Percentiles rank a stretch among this genome's conserved stretches.
phyloP scores from a whole-genome alignment of 2,797 vertebrate species.

The Dromococcyx pavoninus region DNA sequence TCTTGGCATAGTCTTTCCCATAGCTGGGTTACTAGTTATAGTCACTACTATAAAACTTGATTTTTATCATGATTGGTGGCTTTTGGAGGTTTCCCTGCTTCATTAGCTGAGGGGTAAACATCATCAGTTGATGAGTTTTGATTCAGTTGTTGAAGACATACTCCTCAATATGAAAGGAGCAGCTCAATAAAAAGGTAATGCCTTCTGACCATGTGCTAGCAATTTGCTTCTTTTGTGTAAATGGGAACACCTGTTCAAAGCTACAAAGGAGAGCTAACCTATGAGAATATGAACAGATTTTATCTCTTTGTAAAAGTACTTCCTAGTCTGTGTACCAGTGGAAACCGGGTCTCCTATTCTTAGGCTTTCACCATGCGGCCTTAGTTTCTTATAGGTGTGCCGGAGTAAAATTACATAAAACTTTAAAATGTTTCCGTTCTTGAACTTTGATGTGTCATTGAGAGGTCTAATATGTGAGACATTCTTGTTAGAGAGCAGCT shows the following conservation, averaged over 20 bases:
- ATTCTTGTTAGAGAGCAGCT: not conserved
- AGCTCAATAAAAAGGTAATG: not conserved
- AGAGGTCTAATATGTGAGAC: not conserved
- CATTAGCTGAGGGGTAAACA: not conserved
- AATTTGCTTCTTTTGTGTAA: not conserved
- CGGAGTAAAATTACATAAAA: not conserved
- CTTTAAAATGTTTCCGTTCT: not conserved
- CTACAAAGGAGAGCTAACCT: not conserved
- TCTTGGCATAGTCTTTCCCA: not conserved
- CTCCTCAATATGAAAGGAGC: not conserved
- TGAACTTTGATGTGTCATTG: slow-evolving; percentile 31
- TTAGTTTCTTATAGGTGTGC: not conserved
- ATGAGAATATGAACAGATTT: not conserved
- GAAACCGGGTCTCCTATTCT: not conserved
- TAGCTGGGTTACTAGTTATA: not conserved
- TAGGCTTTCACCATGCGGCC: not conserved
- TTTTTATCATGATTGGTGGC: not conserved
- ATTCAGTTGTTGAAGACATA: not conserved
- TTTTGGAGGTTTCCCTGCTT: not conserved
- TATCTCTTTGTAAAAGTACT: not conserved
- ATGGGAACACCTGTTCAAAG: not conserved
- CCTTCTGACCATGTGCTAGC: not conserved
- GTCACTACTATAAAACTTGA: accelerated
- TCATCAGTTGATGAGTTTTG: not conserved
- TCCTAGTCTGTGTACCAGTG: not conserved